A percentile compares a stretch with the other conserved stretches of the same genome.
Conservation (phyloP, 1,140 invertebrate species). For the Platyscapa corneri region DNA sequence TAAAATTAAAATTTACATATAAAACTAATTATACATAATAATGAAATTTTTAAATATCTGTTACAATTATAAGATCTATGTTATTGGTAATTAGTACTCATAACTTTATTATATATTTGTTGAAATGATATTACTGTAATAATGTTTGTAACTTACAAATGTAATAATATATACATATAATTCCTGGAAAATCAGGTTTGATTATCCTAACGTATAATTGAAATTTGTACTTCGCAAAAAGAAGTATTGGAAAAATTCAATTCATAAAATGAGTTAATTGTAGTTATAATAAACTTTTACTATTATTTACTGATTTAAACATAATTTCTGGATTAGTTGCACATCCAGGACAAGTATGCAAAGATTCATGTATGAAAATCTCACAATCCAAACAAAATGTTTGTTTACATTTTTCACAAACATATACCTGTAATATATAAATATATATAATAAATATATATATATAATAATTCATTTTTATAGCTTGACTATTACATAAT, state of each 20-base stretch:
- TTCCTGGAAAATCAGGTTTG: conserved; percentile 11
- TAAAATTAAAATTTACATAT: too few species aligned
- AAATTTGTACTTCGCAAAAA: conserved; percentile 32
- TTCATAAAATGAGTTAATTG: not conserved
- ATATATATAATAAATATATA: conserved; percentile 49
- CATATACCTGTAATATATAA: conserved; percentile 80
- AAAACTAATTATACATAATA: too few species aligned
- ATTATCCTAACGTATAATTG: conserved; percentile 8
- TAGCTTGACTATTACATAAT: too few species aligned
- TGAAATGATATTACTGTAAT: not conserved
- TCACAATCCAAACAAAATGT: conserved; percentile 96
- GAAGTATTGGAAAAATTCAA: conserved; percentile 11
- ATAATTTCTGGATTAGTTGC: conserved; percentile 77
- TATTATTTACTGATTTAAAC: conserved; percentile 63
- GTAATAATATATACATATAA: conserved; percentile 11
- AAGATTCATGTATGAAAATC: conserved; percentile 92
- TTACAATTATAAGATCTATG: too few species aligned
- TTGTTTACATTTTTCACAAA: conserved; percentile 86
- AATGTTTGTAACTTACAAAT: not conserved
- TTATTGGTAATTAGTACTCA: not conserved
- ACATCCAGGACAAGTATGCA: conserved; percentile 97
- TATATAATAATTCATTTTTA: not conserved
- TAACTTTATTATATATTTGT: not conserved
- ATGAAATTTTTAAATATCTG: too few species aligned
- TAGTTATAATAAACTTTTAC: conserved; percentile 30